Evolutionary conservation across 1,140 invertebrate species (phyloP), one percentile per base, ranked within the genome.

Genomic region (Brachionus rotundiformis): DNA sequence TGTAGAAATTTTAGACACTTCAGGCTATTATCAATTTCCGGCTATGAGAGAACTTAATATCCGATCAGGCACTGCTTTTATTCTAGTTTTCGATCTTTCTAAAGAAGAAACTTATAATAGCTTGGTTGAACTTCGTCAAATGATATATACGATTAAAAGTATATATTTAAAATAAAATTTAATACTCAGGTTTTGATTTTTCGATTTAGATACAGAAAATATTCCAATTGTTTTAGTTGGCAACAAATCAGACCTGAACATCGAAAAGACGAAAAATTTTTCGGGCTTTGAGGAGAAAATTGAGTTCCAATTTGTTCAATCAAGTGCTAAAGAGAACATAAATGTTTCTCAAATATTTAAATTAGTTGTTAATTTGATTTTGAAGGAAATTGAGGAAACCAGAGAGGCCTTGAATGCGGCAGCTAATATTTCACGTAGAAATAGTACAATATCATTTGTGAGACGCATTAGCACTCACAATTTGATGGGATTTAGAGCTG

Each of bases 21-120:
- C 87, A 1, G 87, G 86, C 6, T 85, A 84, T 8, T 85, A 85
- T 73, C 84, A 86, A 59, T 88, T 88, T 82, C 87, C 87, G 3
- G 87, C 87, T 6, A 88, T 88, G 87, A 79, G 86, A 11, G 86
- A 88, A 59, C 82, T 88, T 3, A 85, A 84, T 61, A 87, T 88
- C 54, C 65, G 85, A 16, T 83, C 83, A 4, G 86, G 85, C 2
- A 49, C 84, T 16, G 87, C 85, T 7, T 87, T 88, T 59, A 82
- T 88, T 0, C 71, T 88, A 1, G 86, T 87, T 13, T 87, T 85
- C 79, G 84, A 85, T 13, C 84, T 87, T 8, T 84, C 86, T 81
- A 85, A 83, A 47, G 82, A 84, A 25, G 85, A 86, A 81, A 85
- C 85, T n/a, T 86, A 87, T 81, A 80, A 86, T 49, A 85, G 25